phyloP scores from a whole-genome alignment of 2,888 invertebrate species.

The Amiota minor region DNA sequence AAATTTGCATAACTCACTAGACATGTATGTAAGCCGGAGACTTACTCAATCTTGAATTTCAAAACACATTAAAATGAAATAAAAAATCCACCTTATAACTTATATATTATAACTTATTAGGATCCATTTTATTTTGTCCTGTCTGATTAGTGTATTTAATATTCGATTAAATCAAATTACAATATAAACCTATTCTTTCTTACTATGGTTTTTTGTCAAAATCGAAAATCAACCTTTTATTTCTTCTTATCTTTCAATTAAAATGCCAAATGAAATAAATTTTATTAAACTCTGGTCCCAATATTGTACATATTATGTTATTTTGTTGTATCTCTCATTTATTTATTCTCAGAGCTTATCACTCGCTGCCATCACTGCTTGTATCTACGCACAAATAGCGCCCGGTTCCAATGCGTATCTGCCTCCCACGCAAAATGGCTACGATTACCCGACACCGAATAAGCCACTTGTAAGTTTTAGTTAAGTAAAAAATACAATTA shows the following conservation, averaged over 20 bases:
- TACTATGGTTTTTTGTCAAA: no score
- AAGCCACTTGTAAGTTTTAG: slow-evolving; percentile 68
- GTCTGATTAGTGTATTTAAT: no score
- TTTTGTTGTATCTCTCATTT: slow-evolving; percentile 37
- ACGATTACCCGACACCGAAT: slow-evolving; percentile 81
- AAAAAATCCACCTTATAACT: no score
- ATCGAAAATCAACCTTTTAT: slow-evolving; percentile 8
- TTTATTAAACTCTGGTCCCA: background rate
- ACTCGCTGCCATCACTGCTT: slow-evolving; percentile 64
- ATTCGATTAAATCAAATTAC: no score
- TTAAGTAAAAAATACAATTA: no score
- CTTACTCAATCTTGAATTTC: no score
- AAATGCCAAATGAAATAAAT: slow-evolving; percentile 25
- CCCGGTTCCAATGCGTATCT: slow-evolving; percentile 84
- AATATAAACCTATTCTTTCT: no score
- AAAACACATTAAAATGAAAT: no score
- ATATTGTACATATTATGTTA: slow-evolving; percentile 18
- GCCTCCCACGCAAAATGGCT: slow-evolving; percentile 81
- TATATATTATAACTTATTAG: no score
- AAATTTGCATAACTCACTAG: no score
- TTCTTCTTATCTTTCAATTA: slow-evolving; percentile 21
- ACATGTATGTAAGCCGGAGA: no score
- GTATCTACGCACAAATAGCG: slow-evolving; percentile 68
- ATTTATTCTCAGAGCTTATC: slow-evolving; percentile 67
- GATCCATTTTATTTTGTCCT: no score